phyloP scores from a whole-genome alignment of 30 jellyfish, hydroid and myxozoan genomes.

The Aurelia coerulea region DNA sequence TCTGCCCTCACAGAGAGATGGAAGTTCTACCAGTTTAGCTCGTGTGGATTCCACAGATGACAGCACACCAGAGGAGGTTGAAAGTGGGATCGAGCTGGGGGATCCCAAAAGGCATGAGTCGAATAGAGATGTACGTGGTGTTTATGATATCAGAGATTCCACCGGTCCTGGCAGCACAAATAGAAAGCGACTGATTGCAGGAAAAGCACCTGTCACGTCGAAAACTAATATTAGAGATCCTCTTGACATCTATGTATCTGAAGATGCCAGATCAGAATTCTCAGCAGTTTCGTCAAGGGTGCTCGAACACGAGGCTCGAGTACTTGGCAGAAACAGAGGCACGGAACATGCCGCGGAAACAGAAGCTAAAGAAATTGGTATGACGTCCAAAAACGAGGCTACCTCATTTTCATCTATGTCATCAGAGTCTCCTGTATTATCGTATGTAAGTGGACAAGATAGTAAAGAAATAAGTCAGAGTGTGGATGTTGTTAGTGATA shows the following conservation, averaged over 20 bases:
- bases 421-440: slow-evolving; percentile 47
- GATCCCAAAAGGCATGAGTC: background rate
- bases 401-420: slow-evolving; percentile 40
- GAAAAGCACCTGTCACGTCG: slow-evolving; percentile 41
- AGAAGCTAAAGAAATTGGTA: background rate
- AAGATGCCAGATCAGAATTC: slow-evolving; percentile 52
- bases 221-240: slow-evolving; percentile 41
- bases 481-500: no score
- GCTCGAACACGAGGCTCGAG: background rate
- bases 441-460: slow-evolving; percentile 7
- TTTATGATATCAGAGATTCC: slow-evolving; percentile 84
- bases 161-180: slow-evolving; percentile 95
- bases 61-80: no score
- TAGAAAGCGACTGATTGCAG: slow-evolving; percentile 61
- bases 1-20: no score
- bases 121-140: slow-evolving; percentile 49
- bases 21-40: no score
- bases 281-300: slow-evolving; percentile 19
- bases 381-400: background rate
- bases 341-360: background rate
- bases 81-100: no score
- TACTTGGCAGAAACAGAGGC: background rate
- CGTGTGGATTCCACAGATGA: no score
- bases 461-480: no score
- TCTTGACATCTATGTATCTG: slow-evolving; percentile 74